Conservation (phyloP, 2,888 invertebrate genomes). For the Camptogramma bilineatum region DNA sequence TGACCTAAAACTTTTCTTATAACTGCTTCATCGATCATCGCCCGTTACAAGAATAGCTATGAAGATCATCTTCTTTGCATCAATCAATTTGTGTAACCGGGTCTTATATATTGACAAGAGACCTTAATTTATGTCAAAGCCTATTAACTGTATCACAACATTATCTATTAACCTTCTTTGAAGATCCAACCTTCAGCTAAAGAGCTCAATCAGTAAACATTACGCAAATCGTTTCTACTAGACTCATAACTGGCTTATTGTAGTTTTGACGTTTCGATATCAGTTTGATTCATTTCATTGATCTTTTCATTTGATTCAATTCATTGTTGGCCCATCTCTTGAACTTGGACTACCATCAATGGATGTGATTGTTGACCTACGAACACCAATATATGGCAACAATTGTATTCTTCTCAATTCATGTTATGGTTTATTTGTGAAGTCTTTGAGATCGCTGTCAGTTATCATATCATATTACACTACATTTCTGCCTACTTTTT, state of each 20-base stretch:
- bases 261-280: conserved; percentile 45
- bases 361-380: conserved; percentile 18
- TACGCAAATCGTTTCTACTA: conserved; percentile 41
- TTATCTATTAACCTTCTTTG: conserved; percentile 1
- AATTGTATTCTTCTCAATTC: conserved; percentile 17
- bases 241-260: conserved; percentile 47
- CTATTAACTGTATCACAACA: neutral
- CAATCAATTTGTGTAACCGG: neutral
- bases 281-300: conserved; percentile 26
- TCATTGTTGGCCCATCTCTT: conserved; percentile 46
- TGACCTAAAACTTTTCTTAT: neutral
- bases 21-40: neutral
- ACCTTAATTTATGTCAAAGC: conserved; percentile 2
- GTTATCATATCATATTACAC: no score
- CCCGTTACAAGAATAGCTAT: neutral
- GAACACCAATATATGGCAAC: neutral
- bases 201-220: conserved; percentile 16
- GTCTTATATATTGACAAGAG: neutral
- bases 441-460: neutral
- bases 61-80: neutral
- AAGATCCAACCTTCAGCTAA: conserved; percentile 20
- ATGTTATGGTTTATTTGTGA: conserved; percentile 12
- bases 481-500: conserved; percentile 1
- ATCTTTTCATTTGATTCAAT: conserved; percentile 38
- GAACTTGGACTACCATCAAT: conserved; percentile 36